phyloP scores from a whole-genome alignment of 2,113 vertebrate species.

The Dasyprocta punctata region DNA sequence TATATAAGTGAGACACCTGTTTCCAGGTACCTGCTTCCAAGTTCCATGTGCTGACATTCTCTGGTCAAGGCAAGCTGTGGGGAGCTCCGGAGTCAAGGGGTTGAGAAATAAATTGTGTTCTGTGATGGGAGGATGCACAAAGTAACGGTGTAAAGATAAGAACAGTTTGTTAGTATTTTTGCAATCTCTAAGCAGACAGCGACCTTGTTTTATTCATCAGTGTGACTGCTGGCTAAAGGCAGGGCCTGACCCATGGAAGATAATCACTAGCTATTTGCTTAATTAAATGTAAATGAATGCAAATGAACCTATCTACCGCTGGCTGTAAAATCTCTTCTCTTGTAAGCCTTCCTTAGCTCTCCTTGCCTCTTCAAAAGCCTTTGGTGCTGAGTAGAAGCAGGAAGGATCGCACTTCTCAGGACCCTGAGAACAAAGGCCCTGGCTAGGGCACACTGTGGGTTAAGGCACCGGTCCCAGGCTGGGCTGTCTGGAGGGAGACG shows the following conservation, averaged over 20 bases:
- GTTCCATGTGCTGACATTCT: background rate
- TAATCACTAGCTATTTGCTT: constrained; percentile 57
- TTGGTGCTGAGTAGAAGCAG: background rate
- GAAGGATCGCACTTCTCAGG: background rate
- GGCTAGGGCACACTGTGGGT: background rate
- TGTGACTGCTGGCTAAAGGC: background rate
- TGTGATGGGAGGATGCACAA: background rate
- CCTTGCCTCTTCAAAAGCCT: background rate
- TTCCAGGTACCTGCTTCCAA: background rate
- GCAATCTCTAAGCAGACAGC: background rate
- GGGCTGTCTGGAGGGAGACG: background rate
- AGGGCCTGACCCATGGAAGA: background rate
- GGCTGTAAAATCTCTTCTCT: constrained; percentile 16
- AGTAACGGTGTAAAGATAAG: background rate
- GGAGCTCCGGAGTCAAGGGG: background rate
- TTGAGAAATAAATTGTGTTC: background rate
- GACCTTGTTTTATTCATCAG: background rate
- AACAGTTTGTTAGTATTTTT: background rate
- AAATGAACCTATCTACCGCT: constrained; percentile 45
- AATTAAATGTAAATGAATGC: constrained; percentile 68
- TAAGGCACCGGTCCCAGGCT: background rate
- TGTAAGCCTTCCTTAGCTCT: constrained; percentile 1
- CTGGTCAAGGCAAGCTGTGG: background rate
- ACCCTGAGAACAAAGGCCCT: background rate
- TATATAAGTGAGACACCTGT: background rate